Base-by-base conservation (phyloP, 2,888 invertebrate genomes). In the Chironomus riparius region DNA sequence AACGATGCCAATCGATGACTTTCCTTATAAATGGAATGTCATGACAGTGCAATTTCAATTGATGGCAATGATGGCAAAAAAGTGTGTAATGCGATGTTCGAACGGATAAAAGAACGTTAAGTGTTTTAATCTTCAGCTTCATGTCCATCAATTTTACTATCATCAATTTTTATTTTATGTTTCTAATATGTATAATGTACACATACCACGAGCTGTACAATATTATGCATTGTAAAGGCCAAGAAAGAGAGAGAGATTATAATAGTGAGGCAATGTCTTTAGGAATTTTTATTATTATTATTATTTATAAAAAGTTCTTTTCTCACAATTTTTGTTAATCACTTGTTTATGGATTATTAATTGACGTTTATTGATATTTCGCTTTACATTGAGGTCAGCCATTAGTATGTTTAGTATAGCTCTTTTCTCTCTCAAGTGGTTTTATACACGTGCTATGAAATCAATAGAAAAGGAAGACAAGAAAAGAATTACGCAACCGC, bases 291-390 rank as follows among this genome's bases (percentile, higher is more conserved):
- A 50, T 50, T 15, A 28, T 28, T 28, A 4, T 28, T 28, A 28
- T 28, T 28, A 6, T 28, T 28, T 6, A 28, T 28, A 28, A 28
- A 65, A 65, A 65, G 65, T 65, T 65, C 65, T 65, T 65, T 38
- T 65, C 65, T 65, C 65, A 12, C 65, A 24, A 21, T 47, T 73
- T 73, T 73, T 65, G 74, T 74, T 74, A 74, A 74, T 74, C 74
- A 74, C 74, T 74, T 74, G 74, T 74, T 74, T 74, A 74, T 74
- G 74, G 38, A 74, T 74, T 74, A 68, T 74, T 74, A 74, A 74
- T 74, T 74, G 74, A 74, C 74, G 74, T 74, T 48, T 62, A 68
- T 74, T 74, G 74, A 74, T 74, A 61, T 68, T 68, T 47, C 68
- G 24, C 21, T 24, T 74, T 74, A 62, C 68, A 74, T 74, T 68